phyloP scores from a whole-genome alignment of 2,888 invertebrate genomes.

The Monoplex corrugatus region DNA sequence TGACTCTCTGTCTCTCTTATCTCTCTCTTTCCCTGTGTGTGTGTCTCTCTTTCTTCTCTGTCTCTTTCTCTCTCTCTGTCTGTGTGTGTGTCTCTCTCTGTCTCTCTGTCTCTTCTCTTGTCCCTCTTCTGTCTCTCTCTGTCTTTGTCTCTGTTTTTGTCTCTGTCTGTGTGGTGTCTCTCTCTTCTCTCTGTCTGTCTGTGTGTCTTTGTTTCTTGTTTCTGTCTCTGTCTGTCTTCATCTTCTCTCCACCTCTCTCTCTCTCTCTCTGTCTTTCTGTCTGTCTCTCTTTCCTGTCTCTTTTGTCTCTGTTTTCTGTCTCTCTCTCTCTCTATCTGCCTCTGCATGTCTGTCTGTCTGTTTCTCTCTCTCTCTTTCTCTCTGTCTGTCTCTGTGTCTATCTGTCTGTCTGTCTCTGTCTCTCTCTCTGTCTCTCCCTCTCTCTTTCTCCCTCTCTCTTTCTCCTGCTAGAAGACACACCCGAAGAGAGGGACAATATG shows the following conservation, averaged over 20 bases:
- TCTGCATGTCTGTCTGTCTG: background rate
- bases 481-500: background rate
- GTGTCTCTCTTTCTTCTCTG: background rate
- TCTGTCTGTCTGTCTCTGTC: background rate
- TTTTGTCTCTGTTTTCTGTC: too few species aligned
- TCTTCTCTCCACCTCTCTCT: background rate
- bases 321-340: background rate
- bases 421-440: background rate
- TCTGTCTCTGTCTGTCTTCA: background rate
- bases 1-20: background rate
- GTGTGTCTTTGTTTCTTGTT: too few species aligned
- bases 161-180: too few species aligned
- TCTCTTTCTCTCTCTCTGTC: background rate
- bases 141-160: too few species aligned
- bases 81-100: too few species aligned
- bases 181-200: too few species aligned
- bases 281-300: too few species aligned
- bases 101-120: too few species aligned
- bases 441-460: conserved; percentile 29
- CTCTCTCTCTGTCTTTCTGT: too few species aligned
- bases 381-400: background rate
- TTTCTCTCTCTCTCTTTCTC: background rate
- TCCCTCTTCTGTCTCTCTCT: too few species aligned
- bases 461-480: background rate
- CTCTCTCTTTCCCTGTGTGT: too few species aligned